Evolutionary conservation across 2,797 vertebrate genomes (phyloP).

Genomic region (Cichlasoma orientale): DNA sequence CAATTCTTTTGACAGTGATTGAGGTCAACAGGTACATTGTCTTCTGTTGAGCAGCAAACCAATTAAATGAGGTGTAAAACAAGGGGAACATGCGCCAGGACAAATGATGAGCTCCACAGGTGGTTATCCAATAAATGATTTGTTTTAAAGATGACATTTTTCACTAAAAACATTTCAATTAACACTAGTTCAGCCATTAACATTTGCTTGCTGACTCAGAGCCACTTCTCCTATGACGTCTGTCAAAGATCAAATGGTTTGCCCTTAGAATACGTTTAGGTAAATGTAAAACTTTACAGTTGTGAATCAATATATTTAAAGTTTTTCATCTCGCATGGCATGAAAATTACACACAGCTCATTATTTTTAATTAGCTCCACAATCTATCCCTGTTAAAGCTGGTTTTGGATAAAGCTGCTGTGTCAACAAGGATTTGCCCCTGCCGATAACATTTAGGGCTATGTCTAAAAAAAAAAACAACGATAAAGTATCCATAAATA

Average conservation of each 20-base stretch:
- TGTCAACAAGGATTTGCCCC: constrained; percentile 26
- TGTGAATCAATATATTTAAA: too few relatives aligned
- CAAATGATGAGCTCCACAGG: not conserved
- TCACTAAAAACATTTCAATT: not conserved
- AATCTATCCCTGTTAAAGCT: not conserved
- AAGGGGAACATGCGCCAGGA: not conserved
- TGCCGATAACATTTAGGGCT: constrained; percentile 11
- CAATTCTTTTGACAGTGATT: not conserved
- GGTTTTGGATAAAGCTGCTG: not conserved
- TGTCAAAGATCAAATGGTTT: not conserved
- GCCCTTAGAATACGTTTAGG: not conserved
- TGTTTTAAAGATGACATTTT: not conserved
- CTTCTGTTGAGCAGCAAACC: not conserved
- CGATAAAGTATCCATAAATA: not conserved
- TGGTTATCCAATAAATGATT: not conserved
- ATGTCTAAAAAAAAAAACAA: not conserved
- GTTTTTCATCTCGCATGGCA: not conserved
- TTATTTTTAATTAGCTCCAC: constrained; percentile 49
- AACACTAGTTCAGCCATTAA: not conserved
- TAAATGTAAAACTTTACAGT: not conserved
- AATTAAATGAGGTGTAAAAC: not conserved
- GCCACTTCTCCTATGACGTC: not conserved
- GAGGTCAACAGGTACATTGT: not conserved
- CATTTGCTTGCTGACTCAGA: not conserved
- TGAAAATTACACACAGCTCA: constrained; percentile 13